A percentile compares a stretch with the other conserved stretches of the same genome.
Conservation (phyloP, 1,140 invertebrate species). For the Luehdorfia chinensis region DNA sequence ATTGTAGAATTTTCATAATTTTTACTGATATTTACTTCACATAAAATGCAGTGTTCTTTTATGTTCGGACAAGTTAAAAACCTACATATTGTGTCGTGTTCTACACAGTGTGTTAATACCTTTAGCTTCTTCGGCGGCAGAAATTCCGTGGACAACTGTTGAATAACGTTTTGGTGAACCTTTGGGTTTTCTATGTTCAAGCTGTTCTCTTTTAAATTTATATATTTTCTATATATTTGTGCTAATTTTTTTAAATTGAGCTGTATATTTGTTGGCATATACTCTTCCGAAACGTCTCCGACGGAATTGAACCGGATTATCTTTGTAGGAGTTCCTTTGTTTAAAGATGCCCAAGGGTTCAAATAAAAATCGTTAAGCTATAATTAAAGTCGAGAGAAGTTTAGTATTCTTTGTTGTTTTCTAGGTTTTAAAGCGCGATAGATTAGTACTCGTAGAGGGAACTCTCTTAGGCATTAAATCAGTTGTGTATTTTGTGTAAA, state of each 20-base stretch:
- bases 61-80: constrained; percentile 49
- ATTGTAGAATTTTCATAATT: constrained; percentile 11
- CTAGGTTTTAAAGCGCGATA: too few species aligned
- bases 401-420: too few species aligned
- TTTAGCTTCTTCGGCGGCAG: constrained; percentile 33
- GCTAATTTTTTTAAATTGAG: too few species aligned
- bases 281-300: constrained; percentile 26
- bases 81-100: constrained; percentile 33
- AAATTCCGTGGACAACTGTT: too few species aligned
- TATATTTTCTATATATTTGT: too few species aligned
- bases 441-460: too few species aligned
- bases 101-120: constrained; percentile 42
- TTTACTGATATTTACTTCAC: constrained; percentile 36
- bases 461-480: too few species aligned
- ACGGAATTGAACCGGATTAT: constrained; percentile 38
- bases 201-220: too few species aligned
- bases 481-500: too few species aligned
- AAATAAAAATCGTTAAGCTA: constrained; percentile 22
- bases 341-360: constrained; percentile 40
- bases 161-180: too few species aligned
- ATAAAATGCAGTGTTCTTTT: constrained; percentile 38
- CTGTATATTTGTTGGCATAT: constrained; percentile 17
- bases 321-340: constrained; percentile 21
- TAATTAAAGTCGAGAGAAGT: background rate
- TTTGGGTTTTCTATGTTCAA: too few species aligned